phyloP scores from a whole-genome alignment of 2,113 vertebrate species.

The Crotophaga sulcirostris region DNA sequence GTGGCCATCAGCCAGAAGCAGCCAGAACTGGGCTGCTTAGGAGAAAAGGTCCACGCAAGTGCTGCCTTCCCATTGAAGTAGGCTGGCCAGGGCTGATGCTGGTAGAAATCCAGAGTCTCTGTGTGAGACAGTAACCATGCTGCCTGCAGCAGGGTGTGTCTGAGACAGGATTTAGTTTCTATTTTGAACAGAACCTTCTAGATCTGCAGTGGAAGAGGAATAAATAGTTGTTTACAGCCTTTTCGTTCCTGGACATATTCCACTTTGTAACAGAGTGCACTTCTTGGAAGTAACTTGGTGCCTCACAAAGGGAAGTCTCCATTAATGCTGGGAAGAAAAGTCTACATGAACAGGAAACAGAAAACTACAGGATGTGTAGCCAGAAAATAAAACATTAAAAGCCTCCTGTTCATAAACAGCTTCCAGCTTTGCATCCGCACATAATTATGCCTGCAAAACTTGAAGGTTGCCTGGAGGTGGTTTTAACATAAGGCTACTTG shows the following conservation, averaged over 20 bases:
- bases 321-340: not conserved
- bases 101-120: not conserved
- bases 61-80: not conserved
- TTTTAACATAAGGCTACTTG: not conserved
- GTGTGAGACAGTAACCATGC: not conserved
- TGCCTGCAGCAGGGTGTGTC: not conserved
- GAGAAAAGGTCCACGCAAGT: not conserved
- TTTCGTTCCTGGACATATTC: not conserved
- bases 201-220: not conserved
- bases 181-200: not conserved
- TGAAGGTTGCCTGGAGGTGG: not conserved
- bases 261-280: not conserved
- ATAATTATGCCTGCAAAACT: not conserved
- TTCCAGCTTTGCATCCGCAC: not conserved
- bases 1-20: not conserved
- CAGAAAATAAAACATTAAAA: slow-evolving; percentile 24
- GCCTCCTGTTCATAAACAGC: not conserved
- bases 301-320: not conserved
- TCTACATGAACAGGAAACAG: not conserved
- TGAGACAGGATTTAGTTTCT: not conserved
- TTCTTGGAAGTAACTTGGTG: not conserved
- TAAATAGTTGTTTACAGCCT: not conserved
- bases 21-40: not conserved
- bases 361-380: not conserved
- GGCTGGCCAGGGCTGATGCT: not conserved